Evolutionary conservation across 1,140 invertebrate species (phyloP), one percentile per base, ranked within the genome.

Genomic region (Euschistus heros): DNA sequence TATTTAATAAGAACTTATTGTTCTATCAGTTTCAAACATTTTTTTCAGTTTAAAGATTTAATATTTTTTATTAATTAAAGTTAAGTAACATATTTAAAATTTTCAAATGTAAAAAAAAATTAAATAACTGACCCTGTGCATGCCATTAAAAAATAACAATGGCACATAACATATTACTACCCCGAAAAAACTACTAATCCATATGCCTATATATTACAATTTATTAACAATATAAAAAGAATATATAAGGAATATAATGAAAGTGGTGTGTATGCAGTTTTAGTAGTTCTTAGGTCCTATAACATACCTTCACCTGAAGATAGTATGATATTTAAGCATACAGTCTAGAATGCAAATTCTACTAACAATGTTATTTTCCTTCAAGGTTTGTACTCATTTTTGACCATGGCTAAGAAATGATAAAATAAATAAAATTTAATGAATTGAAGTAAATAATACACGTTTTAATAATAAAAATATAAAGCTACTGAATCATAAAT

Each of bases 171-270:
- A 57, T 57, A 57, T 17, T 17, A 24, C 54, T 57, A 57, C 54
- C 54, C 54, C 54, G 24, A 57, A 24, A 57, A 24, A 57, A 57
- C 54, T 57, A 57, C 54, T 57, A 57, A 57, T 57, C 54, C 54
- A 57, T 24, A 57, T 57, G 54, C 54, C 54, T 57, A 57, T 57
- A 57, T 57, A 57, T 57, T 57, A 57, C 54, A 57, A 24, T 57
- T 57, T 57, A 57, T 57, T 26, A 57, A 57, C 54, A 57, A 27
- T 57, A 57, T 24, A 57, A 57, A 57, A 57, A 57, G 54, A 50
- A 57, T 26, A 57, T 24, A 57, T 57, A 57, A 57, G 54, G 54
- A 57, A 57, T 57, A 57, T 26, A 57, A 57, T 57, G 20, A 57
- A 24, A 20, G 47, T 22, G 47, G 47, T 57, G 54, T 57, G 54